phyloP scores from a whole-genome alignment of 2,113 vertebrate genomes.

The Pogona vitticeps region DNA sequence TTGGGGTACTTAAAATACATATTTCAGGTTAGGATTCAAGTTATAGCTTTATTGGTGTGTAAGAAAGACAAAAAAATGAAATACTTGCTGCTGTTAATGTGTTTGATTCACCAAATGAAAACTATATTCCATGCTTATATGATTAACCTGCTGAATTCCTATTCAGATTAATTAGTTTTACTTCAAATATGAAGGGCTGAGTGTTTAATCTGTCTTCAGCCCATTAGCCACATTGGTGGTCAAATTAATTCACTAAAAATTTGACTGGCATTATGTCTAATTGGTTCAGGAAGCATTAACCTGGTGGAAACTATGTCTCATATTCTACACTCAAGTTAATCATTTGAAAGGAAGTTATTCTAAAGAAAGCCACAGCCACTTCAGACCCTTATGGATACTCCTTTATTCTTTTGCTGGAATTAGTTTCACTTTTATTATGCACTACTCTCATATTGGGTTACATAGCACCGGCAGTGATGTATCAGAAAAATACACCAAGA shows the following conservation, averaged over 20 bases:
- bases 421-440: conserved; percentile 22
- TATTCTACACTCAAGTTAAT: conserved; percentile 39
- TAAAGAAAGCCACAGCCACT: conserved; percentile 28
- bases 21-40: too few species aligned
- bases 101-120: conserved; percentile 43
- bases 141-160: conserved; percentile 47
- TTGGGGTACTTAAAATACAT: too few species aligned
- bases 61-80: background rate
- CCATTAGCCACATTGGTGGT: conserved; percentile 57
- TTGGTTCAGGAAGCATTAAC: conserved; percentile 51
- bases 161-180: conserved; percentile 63
- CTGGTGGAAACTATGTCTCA: conserved; percentile 37
- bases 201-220: conserved; percentile 62
- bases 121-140: conserved; percentile 29
- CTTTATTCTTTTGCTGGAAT: conserved; percentile 1
- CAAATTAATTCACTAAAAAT: conserved; percentile 64
- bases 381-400: conserved; percentile 23
- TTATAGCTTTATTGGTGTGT: too few species aligned
- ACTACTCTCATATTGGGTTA: conserved; percentile 16
- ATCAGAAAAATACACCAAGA: conserved; percentile 5
- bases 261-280: conserved; percentile 52
- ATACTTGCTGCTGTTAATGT: conserved; percentile 11
- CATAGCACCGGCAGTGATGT: conserved; percentile 23
- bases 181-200: conserved; percentile 48
- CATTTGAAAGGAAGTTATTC: conserved; percentile 32